Evolutionary conservation across 2,113 vertebrate species (phyloP).

Genomic region (Cololabis saira): DNA sequence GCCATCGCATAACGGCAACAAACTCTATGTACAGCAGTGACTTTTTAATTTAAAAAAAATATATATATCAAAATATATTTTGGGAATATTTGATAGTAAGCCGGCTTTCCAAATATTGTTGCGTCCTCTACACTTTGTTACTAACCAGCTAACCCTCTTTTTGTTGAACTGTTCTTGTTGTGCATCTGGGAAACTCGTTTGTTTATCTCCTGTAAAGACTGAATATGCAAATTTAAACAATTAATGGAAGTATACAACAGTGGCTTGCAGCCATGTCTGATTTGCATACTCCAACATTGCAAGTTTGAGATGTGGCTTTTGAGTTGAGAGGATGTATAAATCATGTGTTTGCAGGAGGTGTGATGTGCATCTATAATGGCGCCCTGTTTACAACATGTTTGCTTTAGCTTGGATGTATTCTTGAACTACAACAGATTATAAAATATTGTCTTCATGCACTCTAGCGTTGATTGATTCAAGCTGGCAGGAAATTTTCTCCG

Average conservation of each 20-base stretch:
- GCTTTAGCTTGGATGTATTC: slow-evolving; percentile 24
- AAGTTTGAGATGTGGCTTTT: slow-evolving; percentile 64
- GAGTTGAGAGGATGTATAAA: slow-evolving; percentile 71
- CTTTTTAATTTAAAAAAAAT: not conserved
- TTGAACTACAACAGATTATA: slow-evolving; percentile 30
- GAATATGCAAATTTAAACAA: slow-evolving; percentile 55
- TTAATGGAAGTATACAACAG: slow-evolving; percentile 54
- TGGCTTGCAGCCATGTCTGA: slow-evolving; percentile 31
- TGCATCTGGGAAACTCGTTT: slow-evolving; percentile 18
- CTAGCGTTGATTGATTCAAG: slow-evolving; percentile 49
- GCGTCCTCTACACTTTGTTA: slow-evolving; percentile 3
- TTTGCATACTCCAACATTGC: slow-evolving; percentile 64
- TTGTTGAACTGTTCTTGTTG: not conserved
- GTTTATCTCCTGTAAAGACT: slow-evolving; percentile 32
- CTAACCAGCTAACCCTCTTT: not conserved
- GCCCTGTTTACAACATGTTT: slow-evolving; percentile 61
- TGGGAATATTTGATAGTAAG: slow-evolving; percentile 10
- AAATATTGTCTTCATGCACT: slow-evolving; percentile 43
- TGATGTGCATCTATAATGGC: slow-evolving; percentile 61
- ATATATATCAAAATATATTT: not conserved
- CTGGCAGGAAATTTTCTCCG: slow-evolving; percentile 35
- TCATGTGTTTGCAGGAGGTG: slow-evolving; percentile 50
- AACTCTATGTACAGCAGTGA: not conserved
- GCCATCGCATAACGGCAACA: not conserved
- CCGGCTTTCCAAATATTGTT: slow-evolving; percentile 2